Evolutionary conservation across 2,113 vertebrate genomes (phyloP).

Genomic region (Indicator indicator): DNA sequence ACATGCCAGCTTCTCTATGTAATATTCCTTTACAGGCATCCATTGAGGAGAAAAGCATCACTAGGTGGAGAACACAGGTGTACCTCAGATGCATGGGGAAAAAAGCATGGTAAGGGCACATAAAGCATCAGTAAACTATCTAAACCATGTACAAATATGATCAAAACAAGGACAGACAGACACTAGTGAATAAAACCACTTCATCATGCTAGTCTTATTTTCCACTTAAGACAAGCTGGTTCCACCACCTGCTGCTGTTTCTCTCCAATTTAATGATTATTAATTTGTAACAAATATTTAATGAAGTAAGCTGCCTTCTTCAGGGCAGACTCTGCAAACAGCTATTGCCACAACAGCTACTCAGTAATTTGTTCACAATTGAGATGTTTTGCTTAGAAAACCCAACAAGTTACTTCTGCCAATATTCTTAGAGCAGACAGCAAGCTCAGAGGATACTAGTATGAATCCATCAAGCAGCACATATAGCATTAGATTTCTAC

Average conservation of each 20-base stretch:
- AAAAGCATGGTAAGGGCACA: neutral
- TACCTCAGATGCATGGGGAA: neutral
- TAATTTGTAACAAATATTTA: neutral
- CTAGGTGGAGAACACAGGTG: neutral
- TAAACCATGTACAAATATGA: neutral
- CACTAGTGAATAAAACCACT: neutral
- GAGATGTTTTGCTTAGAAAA: neutral
- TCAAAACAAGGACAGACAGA: neutral
- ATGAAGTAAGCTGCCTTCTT: neutral
- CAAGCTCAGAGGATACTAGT: neutral
- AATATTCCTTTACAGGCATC: neutral
- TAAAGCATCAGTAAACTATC: neutral
- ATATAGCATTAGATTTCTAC: neutral
- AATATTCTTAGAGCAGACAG: neutral
- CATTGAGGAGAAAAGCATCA: neutral
- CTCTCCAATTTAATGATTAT: neutral
- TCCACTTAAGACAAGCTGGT: neutral
- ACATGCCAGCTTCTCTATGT: neutral
- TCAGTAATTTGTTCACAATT: neutral
- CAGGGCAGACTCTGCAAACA: neutral
- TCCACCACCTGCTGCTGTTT: neutral
- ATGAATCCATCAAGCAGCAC: neutral
- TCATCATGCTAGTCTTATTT: accelerated
- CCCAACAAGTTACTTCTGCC: neutral
- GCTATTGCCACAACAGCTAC: neutral